Percentiles rank a stretch among this genome's conserved stretches.
Evolutionary conservation across 2,113 vertebrate species (phyloP).

Genomic region (Phrynosoma platyrhinos): DNA sequence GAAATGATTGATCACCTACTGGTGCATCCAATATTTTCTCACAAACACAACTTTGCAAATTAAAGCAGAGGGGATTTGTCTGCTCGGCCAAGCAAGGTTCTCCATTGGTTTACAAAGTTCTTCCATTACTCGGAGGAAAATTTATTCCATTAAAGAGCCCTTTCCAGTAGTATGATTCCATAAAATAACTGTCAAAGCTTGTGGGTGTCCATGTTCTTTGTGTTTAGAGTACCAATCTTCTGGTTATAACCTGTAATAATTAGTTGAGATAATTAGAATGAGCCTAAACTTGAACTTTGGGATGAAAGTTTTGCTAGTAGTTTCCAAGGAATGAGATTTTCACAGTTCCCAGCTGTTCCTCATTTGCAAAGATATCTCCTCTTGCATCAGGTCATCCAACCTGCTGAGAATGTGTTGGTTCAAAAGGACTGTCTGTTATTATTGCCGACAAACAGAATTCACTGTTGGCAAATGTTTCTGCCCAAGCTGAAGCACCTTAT

Average conservation of each 20-base stretch:
- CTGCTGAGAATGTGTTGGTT: neutral
- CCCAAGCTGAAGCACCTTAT: neutral
- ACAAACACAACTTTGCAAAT: too few relatives aligned
- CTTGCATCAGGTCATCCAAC: neutral
- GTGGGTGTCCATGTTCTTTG: neutral
- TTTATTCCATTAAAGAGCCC: neutral
- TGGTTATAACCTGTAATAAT: neutral
- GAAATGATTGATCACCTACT: too few relatives aligned
- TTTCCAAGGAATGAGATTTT: constrained; percentile 13
- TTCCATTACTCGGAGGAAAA: too few relatives aligned
- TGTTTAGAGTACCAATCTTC: neutral
- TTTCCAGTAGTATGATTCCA: neutral
- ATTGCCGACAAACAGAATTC: neutral
- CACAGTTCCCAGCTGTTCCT: constrained; percentile 17
- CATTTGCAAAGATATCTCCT: constrained; percentile 10
- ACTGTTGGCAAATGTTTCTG: neutral
- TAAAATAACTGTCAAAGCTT: neutral
- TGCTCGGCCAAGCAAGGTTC: too few relatives aligned
- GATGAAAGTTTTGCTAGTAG: constrained; percentile 51
- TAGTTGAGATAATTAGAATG: constrained; percentile 11
- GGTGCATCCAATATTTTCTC: too few relatives aligned
- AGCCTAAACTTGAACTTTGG: constrained; percentile 22
- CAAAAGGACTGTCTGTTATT: neutral
- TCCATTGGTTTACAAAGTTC: too few relatives aligned
- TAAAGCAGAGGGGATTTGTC: too few relatives aligned